Percentiles rank a stretch among this genome's conserved stretches.
phyloP scores from a whole-genome alignment of 2,888 invertebrate species.

The Meteorus cinctellus region DNA sequence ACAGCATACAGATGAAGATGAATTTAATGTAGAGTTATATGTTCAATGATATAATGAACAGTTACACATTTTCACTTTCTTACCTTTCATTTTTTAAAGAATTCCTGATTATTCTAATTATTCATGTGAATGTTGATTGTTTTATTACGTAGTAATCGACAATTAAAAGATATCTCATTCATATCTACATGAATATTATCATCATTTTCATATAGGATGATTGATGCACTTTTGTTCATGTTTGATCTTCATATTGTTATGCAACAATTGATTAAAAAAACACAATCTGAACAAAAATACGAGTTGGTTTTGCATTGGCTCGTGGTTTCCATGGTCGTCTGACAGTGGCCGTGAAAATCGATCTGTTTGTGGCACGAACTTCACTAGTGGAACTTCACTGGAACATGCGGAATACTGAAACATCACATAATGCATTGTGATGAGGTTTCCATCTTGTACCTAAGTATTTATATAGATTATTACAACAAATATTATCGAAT shows the following conservation, averaged over 20 bases:
- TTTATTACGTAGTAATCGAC: too few relatives aligned
- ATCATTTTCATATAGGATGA: too few relatives aligned
- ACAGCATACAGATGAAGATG: too few relatives aligned
- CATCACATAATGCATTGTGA: background rate
- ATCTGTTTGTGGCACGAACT: conserved; percentile 54
- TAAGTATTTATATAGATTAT: background rate
- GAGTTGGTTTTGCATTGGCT: conserved; percentile 56
- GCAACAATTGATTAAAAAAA: conserved; percentile 6
- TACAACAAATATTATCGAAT: background rate
- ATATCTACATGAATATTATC: too few relatives aligned
- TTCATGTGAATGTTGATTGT: too few relatives aligned
- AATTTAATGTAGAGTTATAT: too few relatives aligned
- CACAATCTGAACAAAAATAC: conserved; percentile 42
- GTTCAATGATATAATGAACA: too few relatives aligned
- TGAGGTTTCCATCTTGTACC: conserved; percentile 24
- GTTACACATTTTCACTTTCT: too few relatives aligned
- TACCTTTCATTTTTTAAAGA: too few relatives aligned
- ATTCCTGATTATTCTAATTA: too few relatives aligned
- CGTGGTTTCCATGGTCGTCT: conserved; percentile 71
- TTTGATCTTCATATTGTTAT: background rate
- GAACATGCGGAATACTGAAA: conserved; percentile 37
- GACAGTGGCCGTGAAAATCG: conserved; percentile 59
- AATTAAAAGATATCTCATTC: too few relatives aligned
- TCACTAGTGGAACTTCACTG: background rate
- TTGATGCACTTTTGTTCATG: background rate